Conservation (phyloP, 2,113 vertebrate genomes). For the Channa argus region DNA sequence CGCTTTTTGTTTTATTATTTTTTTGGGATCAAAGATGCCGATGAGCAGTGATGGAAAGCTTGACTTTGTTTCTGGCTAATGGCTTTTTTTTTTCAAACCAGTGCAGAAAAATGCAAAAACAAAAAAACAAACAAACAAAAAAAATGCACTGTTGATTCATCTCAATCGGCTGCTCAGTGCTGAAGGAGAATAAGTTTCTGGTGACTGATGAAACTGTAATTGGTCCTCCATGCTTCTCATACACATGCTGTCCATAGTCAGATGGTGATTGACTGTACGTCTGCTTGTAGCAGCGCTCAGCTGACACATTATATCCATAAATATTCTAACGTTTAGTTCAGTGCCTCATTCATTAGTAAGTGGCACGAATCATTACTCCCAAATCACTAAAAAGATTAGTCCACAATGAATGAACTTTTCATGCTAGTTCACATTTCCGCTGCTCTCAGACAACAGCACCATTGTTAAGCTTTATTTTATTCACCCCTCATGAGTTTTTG, state of each 20-base stretch:
- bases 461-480: slow-evolving; percentile 24
- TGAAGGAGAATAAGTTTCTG: slow-evolving; percentile 19
- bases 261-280: slow-evolving; percentile 18
- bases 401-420: slow-evolving; percentile 49
- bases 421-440: slow-evolving; percentile 11
- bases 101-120: neutral
- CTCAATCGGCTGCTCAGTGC: slow-evolving; percentile 51
- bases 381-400: slow-evolving; percentile 60
- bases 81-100: slow-evolving; percentile 30
- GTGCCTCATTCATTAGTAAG: slow-evolving; percentile 49
- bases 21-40: slow-evolving; percentile 58
- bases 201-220: slow-evolving; percentile 54
- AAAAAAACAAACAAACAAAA: neutral
- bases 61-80: slow-evolving; percentile 46
- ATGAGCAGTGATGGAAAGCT: slow-evolving; percentile 50
- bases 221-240: slow-evolving; percentile 27
- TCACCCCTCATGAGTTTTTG: slow-evolving; percentile 31
- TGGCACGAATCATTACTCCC: slow-evolving; percentile 51
- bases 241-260: neutral
- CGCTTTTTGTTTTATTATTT: slow-evolving; percentile 57
- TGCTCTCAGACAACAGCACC: slow-evolving; percentile 22
- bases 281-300: slow-evolving; percentile 26
- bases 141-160: slow-evolving; percentile 21
- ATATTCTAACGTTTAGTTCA: slow-evolving; percentile 44
- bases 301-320: slow-evolving; percentile 34